phyloP scores from a whole-genome alignment of 2,888 invertebrate species.

The Thysanoteuthis rhombus region DNA sequence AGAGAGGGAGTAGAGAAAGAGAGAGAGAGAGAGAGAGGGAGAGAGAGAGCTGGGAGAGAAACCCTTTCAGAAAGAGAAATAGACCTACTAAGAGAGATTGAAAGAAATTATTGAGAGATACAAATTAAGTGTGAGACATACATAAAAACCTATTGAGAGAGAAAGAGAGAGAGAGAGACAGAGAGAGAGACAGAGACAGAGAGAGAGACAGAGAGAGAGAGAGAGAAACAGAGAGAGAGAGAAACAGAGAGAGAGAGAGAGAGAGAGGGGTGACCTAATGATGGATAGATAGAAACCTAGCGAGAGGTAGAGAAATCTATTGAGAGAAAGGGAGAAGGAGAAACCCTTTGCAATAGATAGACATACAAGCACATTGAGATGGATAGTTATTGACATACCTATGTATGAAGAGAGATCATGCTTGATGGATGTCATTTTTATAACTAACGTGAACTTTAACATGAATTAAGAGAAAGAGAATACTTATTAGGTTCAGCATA shows the following conservation, averaged over 20 bases:
- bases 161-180: too few species aligned
- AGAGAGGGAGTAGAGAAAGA: too few species aligned
- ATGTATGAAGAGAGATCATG: too few species aligned
- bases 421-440: too few species aligned
- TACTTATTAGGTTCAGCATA: too few species aligned
- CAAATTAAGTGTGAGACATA: too few species aligned
- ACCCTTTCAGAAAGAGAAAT: not conserved
- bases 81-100: not conserved
- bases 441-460: too few species aligned
- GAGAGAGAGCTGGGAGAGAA: not conserved
- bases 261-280: not conserved
- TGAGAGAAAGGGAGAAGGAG: too few species aligned
- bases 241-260: not conserved
- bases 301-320: not conserved
- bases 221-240: not conserved
- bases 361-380: not conserved
- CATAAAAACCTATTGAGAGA: too few species aligned
- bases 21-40: not conserved
- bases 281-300: not conserved
- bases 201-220: not conserved
- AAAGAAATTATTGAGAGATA: too few species aligned
- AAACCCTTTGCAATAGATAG: too few species aligned
- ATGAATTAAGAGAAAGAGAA: too few species aligned
- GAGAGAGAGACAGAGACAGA: not conserved
- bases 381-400: not conserved